Evolutionary conservation across 2,797 vertebrate genomes (phyloP).

Genomic region (Enteromius trimaculatus): DNA sequence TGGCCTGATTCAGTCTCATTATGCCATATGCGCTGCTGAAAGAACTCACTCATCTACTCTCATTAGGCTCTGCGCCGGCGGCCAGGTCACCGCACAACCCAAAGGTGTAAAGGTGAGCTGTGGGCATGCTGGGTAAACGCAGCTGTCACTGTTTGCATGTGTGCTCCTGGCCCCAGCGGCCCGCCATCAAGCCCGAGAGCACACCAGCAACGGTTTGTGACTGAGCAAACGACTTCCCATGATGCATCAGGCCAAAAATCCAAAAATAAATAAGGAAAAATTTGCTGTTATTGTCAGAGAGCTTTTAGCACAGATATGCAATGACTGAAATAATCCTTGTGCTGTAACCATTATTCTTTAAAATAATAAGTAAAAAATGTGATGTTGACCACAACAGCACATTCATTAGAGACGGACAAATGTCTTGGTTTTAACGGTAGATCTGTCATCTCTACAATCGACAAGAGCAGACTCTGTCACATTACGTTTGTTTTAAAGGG

Average conservation of each 20-base stretch:
- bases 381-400: background rate
- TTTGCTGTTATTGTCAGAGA: constrained; percentile 16
- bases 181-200: background rate
- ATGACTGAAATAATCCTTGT: background rate
- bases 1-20: constrained; percentile 58
- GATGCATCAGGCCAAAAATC: background rate
- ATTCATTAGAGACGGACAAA: background rate
- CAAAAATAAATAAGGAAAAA: constrained; percentile 14
- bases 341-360: background rate
- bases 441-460: background rate
- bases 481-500: background rate
- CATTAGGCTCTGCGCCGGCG: constrained; percentile 56
- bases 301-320: constrained; percentile 15
- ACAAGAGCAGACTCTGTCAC: background rate
- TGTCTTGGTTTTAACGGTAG: background rate
- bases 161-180: background rate
- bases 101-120: constrained; percentile 62
- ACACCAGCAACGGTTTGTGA: background rate
- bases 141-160: constrained; percentile 57
- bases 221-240: background rate
- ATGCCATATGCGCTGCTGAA: constrained; percentile 62
- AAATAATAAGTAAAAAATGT: background rate
- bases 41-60: constrained; percentile 48
- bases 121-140: constrained; percentile 43
- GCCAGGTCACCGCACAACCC: constrained; percentile 58